Evolutionary conservation across 2,113 vertebrate species (phyloP).

Genomic region (Gorsachius goisagi): DNA sequence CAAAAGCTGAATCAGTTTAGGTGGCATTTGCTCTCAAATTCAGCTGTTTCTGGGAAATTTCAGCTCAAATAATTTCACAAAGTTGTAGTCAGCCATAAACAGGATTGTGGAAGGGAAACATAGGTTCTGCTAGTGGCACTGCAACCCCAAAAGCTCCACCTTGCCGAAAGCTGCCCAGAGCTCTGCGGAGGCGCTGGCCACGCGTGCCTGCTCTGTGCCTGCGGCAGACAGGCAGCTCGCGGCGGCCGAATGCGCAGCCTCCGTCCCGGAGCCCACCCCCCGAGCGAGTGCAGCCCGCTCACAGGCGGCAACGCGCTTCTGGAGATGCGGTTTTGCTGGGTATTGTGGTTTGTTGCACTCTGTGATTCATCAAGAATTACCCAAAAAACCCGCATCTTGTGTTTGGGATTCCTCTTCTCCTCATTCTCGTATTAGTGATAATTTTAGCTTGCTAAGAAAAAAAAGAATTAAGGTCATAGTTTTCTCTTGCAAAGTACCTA

Average conservation of each 20-base stretch:
- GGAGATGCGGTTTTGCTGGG: not conserved
- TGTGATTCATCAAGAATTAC: not conserved
- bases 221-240: accelerated
- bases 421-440: not conserved
- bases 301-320: accelerated
- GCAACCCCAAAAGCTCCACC: not conserved
- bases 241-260: accelerated
- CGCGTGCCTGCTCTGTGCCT: not conserved
- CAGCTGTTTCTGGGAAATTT: not conserved
- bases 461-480: not conserved
- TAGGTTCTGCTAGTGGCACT: accelerated
- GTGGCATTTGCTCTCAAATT: not conserved
- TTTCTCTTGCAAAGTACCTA: not conserved
- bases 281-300: accelerated
- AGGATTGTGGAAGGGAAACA: not conserved
- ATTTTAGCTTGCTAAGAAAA: not conserved
- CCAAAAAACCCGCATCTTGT: not conserved
- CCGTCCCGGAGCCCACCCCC: not conserved
- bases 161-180: not conserved
- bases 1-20: not conserved
- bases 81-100: not conserved
- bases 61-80: not conserved
- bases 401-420: not conserved
- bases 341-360: not conserved
- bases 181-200: accelerated